phyloP scores from a whole-genome alignment of 2,888 invertebrate genomes.

The Clivina fossor region DNA sequence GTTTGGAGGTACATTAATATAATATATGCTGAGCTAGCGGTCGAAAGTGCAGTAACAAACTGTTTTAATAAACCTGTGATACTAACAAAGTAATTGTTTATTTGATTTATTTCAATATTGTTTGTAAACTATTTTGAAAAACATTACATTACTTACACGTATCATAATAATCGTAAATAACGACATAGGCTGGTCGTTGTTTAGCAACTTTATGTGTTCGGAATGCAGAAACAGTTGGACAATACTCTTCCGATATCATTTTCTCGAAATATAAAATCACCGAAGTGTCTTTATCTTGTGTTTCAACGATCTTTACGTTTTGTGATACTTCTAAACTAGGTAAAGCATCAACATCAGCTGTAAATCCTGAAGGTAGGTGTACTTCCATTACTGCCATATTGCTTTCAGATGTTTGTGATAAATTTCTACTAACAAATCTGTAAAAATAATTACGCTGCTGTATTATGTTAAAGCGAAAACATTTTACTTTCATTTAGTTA shows the following conservation, averaged over 20 bases:
- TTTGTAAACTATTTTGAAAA: too few relatives aligned
- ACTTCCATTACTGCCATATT: constrained; percentile 93
- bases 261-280: constrained; percentile 75
- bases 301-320: constrained; percentile 68
- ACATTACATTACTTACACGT: constrained; percentile 65
- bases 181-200: constrained; percentile 83
- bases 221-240: constrained; percentile 81
- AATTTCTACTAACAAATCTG: constrained; percentile 64
- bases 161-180: constrained; percentile 89
- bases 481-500: too few relatives aligned
- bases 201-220: constrained; percentile 82
- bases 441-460: constrained; percentile 35
- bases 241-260: constrained; percentile 65
- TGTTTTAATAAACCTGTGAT: too few relatives aligned
- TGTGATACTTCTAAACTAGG: constrained; percentile 61
- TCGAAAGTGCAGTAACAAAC: background rate
- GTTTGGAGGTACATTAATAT: too few relatives aligned
- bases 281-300: constrained; percentile 65
- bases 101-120: background rate
- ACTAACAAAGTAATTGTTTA: too few relatives aligned
- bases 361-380: constrained; percentile 87
- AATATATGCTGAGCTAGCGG: too few relatives aligned
- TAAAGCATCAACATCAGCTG: constrained; percentile 75
- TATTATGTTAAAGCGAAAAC: background rate
- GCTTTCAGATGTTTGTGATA: constrained; percentile 68